These are phyloP conservation scores for Tonatia bakeri DNA, from an alignment of 2,113 vertebrate species.

Conservation along the genomic window DNA sequence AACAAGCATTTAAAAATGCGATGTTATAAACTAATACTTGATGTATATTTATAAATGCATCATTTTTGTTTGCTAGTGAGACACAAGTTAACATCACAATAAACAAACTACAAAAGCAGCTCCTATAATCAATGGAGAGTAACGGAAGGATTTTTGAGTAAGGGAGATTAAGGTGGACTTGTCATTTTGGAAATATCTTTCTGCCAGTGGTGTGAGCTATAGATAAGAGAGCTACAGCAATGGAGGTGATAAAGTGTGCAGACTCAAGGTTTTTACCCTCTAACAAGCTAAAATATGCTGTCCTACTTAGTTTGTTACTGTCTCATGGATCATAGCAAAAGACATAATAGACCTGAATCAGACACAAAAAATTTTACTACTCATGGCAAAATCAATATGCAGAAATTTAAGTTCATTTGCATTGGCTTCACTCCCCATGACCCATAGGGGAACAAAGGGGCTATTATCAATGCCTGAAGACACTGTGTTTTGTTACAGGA, in stretches of 20 bases:
- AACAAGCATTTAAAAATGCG: neutral
- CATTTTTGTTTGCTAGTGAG: neutral
- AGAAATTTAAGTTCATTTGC: neutral
- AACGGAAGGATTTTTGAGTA: neutral
- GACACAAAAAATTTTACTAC: neutral
- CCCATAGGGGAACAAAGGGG: neutral
- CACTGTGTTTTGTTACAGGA: neutral
- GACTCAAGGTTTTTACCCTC: neutral
- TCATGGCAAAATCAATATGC: neutral
- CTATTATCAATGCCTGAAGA: neutral
- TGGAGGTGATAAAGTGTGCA: neutral
- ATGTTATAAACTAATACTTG: neutral
- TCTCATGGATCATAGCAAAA: neutral
- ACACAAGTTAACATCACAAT: neutral
- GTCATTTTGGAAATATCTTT: neutral
- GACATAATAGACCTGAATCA: neutral
- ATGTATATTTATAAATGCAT: neutral
- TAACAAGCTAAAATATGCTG: neutral
- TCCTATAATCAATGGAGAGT: neutral
- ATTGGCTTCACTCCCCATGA: rapidly evolving
- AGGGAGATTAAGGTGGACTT: neutral
- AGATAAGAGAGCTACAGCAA: neutral
- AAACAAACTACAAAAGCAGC: neutral
- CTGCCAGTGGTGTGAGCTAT: neutral
- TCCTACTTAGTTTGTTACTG: neutral